Conservation (phyloP, 2,797 vertebrate genomes). For the Gallinago stenura region DNA sequence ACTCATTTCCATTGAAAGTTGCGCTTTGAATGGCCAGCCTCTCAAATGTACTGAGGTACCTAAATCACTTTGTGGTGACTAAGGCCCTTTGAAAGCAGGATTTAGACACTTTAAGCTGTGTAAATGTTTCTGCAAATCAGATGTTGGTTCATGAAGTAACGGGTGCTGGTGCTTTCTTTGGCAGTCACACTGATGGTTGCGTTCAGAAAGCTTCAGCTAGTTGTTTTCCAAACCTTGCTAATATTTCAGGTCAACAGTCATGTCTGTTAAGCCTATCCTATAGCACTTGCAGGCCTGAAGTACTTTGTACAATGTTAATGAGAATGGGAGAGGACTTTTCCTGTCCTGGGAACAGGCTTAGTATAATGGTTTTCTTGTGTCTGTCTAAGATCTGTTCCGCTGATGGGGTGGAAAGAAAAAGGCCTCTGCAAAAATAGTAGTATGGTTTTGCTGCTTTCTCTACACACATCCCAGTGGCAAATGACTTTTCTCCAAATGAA, state of each 20-base stretch:
- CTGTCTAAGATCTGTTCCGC: not conserved
- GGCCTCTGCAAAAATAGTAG: not conserved
- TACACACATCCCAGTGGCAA: not conserved
- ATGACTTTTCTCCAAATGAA: not conserved
- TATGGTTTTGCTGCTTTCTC: not conserved
- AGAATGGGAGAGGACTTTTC: conserved; percentile 34
- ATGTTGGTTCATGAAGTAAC: not conserved
- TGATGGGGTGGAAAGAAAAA: not conserved
- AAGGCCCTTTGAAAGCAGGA: conserved; percentile 23
- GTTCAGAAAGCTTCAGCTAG: not conserved
- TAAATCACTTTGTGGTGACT: not conserved
- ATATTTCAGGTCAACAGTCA: not conserved
- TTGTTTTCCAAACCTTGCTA: not conserved
- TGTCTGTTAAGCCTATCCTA: conserved; percentile 16
- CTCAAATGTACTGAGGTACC: not conserved
- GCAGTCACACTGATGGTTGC: not conserved
- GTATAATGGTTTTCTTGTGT: conserved; percentile 23
- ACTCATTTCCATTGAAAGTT: not conserved
- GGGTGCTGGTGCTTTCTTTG: conserved; percentile 47
- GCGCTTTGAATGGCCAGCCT: not conserved
- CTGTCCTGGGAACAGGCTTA: conserved; percentile 1
- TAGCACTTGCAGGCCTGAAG: conserved; percentile 45
- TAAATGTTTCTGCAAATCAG: conserved; percentile 35
- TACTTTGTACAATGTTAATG: conserved; percentile 19
- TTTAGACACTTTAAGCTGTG: not conserved